Evolutionary conservation across 2,888 invertebrate species (phyloP).

Genomic region (Cenopis cana): DNA sequence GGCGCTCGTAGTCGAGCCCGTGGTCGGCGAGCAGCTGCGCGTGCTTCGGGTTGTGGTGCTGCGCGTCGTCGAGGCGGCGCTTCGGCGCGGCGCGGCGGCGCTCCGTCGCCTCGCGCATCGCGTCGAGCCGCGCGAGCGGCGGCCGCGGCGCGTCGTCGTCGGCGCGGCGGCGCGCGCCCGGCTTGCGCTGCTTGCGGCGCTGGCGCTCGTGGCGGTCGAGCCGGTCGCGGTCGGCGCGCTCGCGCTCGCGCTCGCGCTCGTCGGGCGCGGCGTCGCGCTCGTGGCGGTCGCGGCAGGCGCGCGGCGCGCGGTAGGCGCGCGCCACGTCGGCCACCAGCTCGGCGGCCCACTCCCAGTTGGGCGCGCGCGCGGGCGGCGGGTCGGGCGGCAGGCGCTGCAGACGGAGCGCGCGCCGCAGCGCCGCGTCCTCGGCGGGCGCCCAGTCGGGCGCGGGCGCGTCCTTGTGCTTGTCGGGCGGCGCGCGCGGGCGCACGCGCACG

Average conservation of each 20-base stretch:
- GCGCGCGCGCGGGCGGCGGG: constrained; percentile 91
- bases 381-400: constrained; percentile 87
- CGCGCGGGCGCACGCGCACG: constrained; percentile 85
- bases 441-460: constrained; percentile 93
- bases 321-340: constrained; percentile 96
- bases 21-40: constrained; percentile 92
- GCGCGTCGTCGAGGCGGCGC: constrained; percentile 89
- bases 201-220: constrained; percentile 94
- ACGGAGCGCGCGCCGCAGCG: constrained; percentile 92
- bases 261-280: constrained; percentile 93
- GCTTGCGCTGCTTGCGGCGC: constrained; percentile 94
- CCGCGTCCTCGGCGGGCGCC: constrained; percentile 96
- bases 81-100: constrained; percentile 91
- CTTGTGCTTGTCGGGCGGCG: constrained; percentile 88
- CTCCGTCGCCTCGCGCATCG: constrained; percentile 90
- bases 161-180: constrained; percentile 89
- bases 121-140: constrained; percentile 87
- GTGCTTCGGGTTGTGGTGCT: constrained; percentile 92
- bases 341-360: constrained; percentile 98
- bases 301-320: constrained; percentile 93
- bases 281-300: constrained; percentile 96
- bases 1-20: constrained; percentile 94
- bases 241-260: constrained; percentile 74
- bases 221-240: constrained; percentile 88
- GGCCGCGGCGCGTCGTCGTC: constrained; percentile 83